These are phyloP conservation scores for Rhea pennata DNA, from an alignment of 2,113 vertebrate species.

Conservation along the genomic window DNA sequence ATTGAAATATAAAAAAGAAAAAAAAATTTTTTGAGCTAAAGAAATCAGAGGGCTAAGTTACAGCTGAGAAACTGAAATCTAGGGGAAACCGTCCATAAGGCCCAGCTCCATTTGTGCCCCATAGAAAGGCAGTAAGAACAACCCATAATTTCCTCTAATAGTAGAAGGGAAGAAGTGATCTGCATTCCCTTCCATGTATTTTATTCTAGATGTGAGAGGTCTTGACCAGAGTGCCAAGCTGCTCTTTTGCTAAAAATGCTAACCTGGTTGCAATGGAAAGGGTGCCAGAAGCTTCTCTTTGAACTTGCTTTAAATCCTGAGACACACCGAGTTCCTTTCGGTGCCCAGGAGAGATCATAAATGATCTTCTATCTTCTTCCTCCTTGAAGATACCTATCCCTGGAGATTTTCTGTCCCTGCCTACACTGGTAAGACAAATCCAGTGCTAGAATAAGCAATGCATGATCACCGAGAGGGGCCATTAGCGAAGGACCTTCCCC, in stretches of 20 bases:
- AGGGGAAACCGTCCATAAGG: neutral
- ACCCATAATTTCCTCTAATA: neutral
- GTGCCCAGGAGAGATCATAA: neutral
- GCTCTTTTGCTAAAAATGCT: rapidly evolving
- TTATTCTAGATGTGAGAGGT: neutral
- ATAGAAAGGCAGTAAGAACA: neutral
- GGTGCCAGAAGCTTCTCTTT: rapidly evolving
- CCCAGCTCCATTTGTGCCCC: neutral
- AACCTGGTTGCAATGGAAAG: neutral
- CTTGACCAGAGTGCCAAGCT: neutral
- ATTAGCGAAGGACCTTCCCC: neutral
- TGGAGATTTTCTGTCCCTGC: neutral
- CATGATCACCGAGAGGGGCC: neutral
- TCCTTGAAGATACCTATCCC: no score
- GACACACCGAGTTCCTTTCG: neutral
- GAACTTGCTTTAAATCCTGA: neutral
- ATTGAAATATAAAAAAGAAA: neutral
- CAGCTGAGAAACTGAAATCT: neutral
- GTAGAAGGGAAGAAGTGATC: neutral
- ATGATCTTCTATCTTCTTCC: neutral
- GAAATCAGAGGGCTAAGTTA: neutral
- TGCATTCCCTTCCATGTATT: neutral
- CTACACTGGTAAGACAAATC: neutral
- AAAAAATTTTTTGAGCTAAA: neutral
- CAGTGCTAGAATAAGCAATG: neutral